phyloP scores from a whole-genome alignment of 2,888 invertebrate genomes.

The Yponomeuta cagnagella region DNA sequence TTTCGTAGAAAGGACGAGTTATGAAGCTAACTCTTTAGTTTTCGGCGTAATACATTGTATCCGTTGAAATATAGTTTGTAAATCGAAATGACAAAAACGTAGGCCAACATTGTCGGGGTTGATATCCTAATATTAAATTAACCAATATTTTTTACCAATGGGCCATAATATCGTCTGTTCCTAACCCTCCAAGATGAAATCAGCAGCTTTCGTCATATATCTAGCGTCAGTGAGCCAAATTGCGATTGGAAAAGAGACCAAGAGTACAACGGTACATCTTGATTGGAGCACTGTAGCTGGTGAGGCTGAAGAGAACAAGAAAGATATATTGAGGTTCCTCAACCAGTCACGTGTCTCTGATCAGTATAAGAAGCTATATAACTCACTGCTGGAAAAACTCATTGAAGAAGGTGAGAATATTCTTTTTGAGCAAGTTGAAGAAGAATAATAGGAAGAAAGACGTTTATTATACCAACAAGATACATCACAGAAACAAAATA shows the following conservation, averaged over 20 bases:
- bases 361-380: slow-evolving; percentile 47
- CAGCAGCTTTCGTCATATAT: background rate
- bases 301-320: slow-evolving; percentile 52
- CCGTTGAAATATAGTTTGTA: too few species aligned
- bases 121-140: too few species aligned
- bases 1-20: background rate
- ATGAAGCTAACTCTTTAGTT: background rate
- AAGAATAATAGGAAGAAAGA: too few species aligned
- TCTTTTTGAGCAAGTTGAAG: background rate
- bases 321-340: slow-evolving; percentile 48
- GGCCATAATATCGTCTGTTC: too few species aligned
- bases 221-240: background rate
- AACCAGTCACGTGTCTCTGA: slow-evolving; percentile 41
- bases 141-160: too few species aligned
- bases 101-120: too few species aligned
- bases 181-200: background rate
- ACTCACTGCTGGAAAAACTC: slow-evolving; percentile 42
- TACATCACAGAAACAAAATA: too few species aligned
- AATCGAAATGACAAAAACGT: too few species aligned
- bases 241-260: background rate
- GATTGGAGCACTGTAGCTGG: slow-evolving; percentile 51
- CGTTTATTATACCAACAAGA: too few species aligned
- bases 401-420: slow-evolving; percentile 33
- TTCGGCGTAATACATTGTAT: too few species aligned
- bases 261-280: background rate